These are phyloP conservation scores for Phenganax marumi DNA, from an alignment of 92 coral and sea anemone genomes.

Conservation along the genomic window DNA sequence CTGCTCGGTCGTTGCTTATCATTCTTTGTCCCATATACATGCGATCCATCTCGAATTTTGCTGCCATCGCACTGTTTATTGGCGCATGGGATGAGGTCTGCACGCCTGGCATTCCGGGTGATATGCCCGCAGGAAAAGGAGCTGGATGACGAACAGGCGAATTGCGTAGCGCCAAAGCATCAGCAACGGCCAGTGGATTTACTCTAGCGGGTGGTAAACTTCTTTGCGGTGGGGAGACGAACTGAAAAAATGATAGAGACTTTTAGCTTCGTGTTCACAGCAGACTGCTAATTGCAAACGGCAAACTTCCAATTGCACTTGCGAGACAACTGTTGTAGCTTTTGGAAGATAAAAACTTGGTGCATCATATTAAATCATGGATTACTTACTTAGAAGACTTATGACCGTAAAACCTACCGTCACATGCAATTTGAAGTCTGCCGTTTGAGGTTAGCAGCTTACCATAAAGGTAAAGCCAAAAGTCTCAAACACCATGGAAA, in stretches of 20 bases:
- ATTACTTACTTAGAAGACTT: too few species aligned
- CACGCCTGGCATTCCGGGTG: neutral
- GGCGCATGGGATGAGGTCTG: slow-evolving; percentile 19
- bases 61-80: slow-evolving; percentile 6
- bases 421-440: too few species aligned
- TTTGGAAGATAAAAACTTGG: too few species aligned
- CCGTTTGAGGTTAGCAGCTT: too few species aligned
- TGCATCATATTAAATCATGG: too few species aligned
- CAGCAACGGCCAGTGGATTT: slow-evolving; percentile 14
- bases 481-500: neutral
- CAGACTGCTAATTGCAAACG: too few species aligned
- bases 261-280: too few species aligned
- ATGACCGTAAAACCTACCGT: too few species aligned
- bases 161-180: slow-evolving; percentile 18
- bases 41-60: slow-evolving; percentile 16
- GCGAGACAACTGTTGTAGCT: too few species aligned
- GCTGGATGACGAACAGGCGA: slow-evolving; percentile 5
- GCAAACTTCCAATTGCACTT: too few species aligned
- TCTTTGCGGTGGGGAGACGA: slow-evolving; percentile 7
- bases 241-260: slow-evolving; percentile 5
- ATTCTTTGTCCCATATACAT: slow-evolving; percentile 12
- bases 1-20: slow-evolving; percentile 29
- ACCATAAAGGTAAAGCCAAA: too few species aligned
- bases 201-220: neutral
- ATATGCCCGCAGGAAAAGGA: neutral